Evolutionary conservation across 2,888 invertebrate species (phyloP).

Genomic region (Phytoseiulus persimilis): DNA sequence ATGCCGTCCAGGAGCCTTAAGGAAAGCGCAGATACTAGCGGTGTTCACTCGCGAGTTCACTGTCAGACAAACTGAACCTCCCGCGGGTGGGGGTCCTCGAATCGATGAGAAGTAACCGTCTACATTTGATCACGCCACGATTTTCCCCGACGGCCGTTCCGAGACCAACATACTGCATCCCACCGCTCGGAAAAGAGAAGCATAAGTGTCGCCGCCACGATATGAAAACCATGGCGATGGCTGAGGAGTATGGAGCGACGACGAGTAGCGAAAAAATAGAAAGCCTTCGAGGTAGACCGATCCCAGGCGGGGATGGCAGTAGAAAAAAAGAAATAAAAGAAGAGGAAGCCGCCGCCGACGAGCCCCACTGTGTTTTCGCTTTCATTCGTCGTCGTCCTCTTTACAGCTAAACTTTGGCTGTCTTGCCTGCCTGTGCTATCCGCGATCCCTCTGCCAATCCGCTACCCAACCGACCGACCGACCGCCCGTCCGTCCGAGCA

Average conservation of each 20-base stretch:
- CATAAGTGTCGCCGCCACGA: not conserved
- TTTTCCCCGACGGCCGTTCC: not conserved
- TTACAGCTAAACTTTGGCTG: not conserved
- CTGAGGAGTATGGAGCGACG: not conserved
- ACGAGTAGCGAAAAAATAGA: not conserved
- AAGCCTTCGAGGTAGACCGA: not conserved
- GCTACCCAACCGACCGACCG: too few species aligned
- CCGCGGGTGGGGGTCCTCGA: too few species aligned
- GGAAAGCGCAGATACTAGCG: too few species aligned
- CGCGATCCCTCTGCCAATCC: not conserved
- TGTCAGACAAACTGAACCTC: too few species aligned
- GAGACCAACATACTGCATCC: not conserved
- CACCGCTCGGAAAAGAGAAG: not conserved
- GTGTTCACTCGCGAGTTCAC: too few species aligned
- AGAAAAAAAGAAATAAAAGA: not conserved
- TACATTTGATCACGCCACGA: too few species aligned
- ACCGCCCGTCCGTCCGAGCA: not conserved
- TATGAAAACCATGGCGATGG: not conserved
- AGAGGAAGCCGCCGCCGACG: not conserved
- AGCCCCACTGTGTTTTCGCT: slow-evolving; percentile 5
- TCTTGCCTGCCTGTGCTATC: not conserved
- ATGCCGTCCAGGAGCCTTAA: too few species aligned
- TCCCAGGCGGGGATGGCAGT: not conserved
- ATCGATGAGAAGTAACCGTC: too few species aligned
- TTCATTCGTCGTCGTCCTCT: slow-evolving; percentile 5